Base-by-base conservation (phyloP, 2,888 invertebrate species). In the Scaptodrosophila latifasciaeformis region DNA sequence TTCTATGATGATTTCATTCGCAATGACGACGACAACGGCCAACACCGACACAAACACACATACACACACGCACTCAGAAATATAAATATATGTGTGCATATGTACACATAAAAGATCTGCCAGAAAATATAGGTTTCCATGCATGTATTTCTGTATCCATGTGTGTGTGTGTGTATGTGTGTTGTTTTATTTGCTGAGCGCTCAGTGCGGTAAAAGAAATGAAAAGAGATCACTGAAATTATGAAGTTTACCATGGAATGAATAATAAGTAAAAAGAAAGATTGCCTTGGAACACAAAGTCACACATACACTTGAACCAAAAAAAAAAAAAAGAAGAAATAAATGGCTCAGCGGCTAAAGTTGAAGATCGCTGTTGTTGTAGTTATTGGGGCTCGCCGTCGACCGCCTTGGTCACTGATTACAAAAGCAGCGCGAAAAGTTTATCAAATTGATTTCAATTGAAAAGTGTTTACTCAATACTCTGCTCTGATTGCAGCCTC, bases 1-100 rank as follows among this genome's bases (percentile, higher is more conserved):
- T 21, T 15, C 35, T 17, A 43, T 65, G 74, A 80, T 82, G 79
- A 82, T 79, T 82, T 81, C 81, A 82, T 82, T 69, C 65, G 54
- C 58, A 68, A 65, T 70, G 77, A 68, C 70, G 74, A 74, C 51
- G 65, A 58, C 62, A 60, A 48, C 59, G 54, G 53, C 54, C 58
- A 54, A 59, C 55, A 45, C 54, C 53, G 34, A 60, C 39, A 57
- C 30, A 49, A 13, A 55, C 54, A 57, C 27, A 37, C 46, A 50
- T 17, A 35, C 24, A 48, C 35, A 49, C 21, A 46, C 31, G n/a
- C 42, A 50, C 21, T 21, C 35, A 21, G n/a, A n/a, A n/a, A n/a
- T n/a, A n/a, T n/a, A n/a, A n/a, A n/a, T n/a, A n/a, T 27, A 31
- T 12, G 21, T 42, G 13, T 43, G 30, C 13, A 15, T 44, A 27